Base-by-base conservation (phyloP, 2,113 vertebrate species). In the Dipodomys stephensi region DNA sequence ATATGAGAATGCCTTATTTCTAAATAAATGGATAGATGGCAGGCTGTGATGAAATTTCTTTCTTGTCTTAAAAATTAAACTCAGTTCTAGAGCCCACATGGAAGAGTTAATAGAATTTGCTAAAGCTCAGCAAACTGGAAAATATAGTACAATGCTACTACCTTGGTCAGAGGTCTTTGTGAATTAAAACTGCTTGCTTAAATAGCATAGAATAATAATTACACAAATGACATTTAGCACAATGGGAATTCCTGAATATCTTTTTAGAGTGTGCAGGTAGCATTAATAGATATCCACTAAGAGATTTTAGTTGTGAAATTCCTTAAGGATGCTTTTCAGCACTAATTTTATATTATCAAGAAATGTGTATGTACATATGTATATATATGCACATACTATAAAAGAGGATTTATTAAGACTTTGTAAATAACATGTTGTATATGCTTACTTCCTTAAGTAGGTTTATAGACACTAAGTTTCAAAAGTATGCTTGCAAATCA, bases 101-200 rank as follows among this genome's bases (percentile, higher is more conserved):
- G 65, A 86, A 69, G 85, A 87, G 44, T 11, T 20, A 60, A 60
- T 78, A 78, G 88, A 93, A 88, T 90, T 79, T 93, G 65, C 8
- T 65, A 86, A 91, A 83, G 64, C 35, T 65, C 35, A 77, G 25
- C 7, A 90, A 88, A 80, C 20, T 11, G 72, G 53, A 77, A 91
- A 91, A 79, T 64, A 93, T 13, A 89, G 27, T 68, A 46, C 20
- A n/a, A 6, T 76, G 16, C 2, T 12, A 32, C 18, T 65, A 2
- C 72, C 49, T 49, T 65, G 71, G 9, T 32, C 19, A 84, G 62
- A 68, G 22, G 6, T 88, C 20, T 87, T 88, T 92, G 64, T 95
- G 32, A 93, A 95, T 94, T 88, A 94, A 90, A 93, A 8, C 46
- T 82, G 11, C 25, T 95, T 93, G 11, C 22, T 89, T 92, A 91